Percentiles rank a stretch among this genome's conserved stretches.
These are phyloP conservation scores for Clarias magur DNA, from an alignment of 2,113 vertebrate genomes.

Conservation along the genomic window DNA sequence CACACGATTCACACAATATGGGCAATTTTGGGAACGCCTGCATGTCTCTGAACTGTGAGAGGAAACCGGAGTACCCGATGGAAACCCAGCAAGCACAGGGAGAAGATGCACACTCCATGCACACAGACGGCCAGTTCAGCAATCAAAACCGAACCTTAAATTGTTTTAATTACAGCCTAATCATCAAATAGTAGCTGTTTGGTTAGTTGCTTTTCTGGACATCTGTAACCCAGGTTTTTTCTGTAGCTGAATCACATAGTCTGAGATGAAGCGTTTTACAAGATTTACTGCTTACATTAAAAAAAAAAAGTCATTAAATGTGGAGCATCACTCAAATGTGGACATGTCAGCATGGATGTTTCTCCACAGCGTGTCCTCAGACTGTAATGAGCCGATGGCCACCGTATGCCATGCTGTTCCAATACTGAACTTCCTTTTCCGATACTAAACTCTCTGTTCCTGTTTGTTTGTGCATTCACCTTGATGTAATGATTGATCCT, in stretches of 20 bases:
- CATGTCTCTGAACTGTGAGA: too few species aligned
- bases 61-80: too few species aligned
- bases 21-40: too few species aligned
- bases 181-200: neutral
- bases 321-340: constrained; percentile 2
- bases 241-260: neutral
- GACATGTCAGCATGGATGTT: neutral
- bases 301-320: constrained; percentile 45
- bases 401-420: neutral
- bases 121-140: too few species aligned
- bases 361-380: neutral
- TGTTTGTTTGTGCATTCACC: constrained; percentile 61
- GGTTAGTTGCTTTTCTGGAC: neutral
- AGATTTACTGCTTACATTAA: constrained; percentile 26
- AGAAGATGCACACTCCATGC: too few species aligned
- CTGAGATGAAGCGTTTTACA: neutral
- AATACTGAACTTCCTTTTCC: neutral
- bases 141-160: neutral
- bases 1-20: too few species aligned
- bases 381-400: constrained; percentile 26
- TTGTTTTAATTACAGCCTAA: neutral
- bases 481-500: constrained; percentile 82
- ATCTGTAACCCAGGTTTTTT: neutral
- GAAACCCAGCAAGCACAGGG: too few species aligned
- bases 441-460: constrained; percentile 42